Evolutionary conservation across 2,888 invertebrate species (phyloP).

Genomic region (Drepana falcataria): DNA sequence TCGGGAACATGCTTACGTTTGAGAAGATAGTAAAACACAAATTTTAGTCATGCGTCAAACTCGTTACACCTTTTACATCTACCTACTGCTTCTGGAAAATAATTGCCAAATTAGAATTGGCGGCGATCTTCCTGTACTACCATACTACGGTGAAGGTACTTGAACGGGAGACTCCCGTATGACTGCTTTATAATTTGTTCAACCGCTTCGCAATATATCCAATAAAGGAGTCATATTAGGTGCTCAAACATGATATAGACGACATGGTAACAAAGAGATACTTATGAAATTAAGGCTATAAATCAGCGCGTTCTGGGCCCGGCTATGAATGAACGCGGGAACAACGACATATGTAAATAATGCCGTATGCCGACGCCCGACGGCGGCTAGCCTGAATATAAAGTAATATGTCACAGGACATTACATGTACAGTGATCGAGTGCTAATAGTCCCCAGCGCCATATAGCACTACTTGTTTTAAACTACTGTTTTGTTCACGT

Average conservation of each 20-base stretch:
- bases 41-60: no score
- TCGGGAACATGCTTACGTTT: no score
- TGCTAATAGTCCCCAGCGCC: slow-evolving; percentile 33
- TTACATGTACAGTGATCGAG: slow-evolving; percentile 46
- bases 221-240: slow-evolving; percentile 54
- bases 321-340: slow-evolving; percentile 67
- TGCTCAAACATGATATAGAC: slow-evolving; percentile 60
- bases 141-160: no score
- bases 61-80: no score
- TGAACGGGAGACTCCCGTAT: neutral
- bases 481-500: no score
- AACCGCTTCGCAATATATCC: slow-evolving; percentile 13
- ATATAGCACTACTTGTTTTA: neutral
- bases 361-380: slow-evolving; percentile 52
- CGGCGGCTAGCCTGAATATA: slow-evolving; percentile 55
- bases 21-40: no score
- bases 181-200: neutral
- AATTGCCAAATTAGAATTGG: no score
- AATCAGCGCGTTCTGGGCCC: slow-evolving; percentile 60
- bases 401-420: slow-evolving; percentile 60
- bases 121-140: neutral
- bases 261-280: slow-evolving; percentile 71
- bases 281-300: slow-evolving; percentile 77
- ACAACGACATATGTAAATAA: slow-evolving; percentile 75
- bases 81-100: no score